A percentile compares a stretch with the other conserved stretches of the same genome.
phyloP scores from a whole-genome alignment of 2,888 invertebrate genomes.

The Mechanitis mazaeus region DNA sequence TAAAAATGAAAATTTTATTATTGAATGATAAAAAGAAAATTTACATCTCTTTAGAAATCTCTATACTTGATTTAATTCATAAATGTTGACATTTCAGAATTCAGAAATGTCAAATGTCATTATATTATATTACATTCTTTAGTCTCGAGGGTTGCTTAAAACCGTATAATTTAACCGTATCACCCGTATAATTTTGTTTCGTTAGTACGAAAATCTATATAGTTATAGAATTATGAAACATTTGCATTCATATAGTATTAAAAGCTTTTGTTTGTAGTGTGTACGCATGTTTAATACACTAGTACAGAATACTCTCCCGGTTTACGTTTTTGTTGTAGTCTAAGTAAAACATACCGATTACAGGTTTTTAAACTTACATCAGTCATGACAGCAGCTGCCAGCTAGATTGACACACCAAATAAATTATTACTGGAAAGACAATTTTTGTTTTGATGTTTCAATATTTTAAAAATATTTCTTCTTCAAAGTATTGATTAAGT shows the following conservation, averaged over 20 bases:
- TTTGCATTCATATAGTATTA: too few species aligned
- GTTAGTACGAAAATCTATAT: too few species aligned
- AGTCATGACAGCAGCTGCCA: not conserved
- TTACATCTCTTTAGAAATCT: not conserved
- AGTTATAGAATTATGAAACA: too few species aligned
- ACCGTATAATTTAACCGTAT: too few species aligned
- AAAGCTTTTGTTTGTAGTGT: too few species aligned
- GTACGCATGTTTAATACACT: too few species aligned
- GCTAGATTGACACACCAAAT: constrained; percentile 19
- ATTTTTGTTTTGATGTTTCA: constrained; percentile 6
- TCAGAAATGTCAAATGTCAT: not conserved
- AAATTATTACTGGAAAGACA: constrained; percentile 17
- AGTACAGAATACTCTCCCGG: too few species aligned
- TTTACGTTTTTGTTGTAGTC: too few species aligned
- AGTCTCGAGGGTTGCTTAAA: not conserved
- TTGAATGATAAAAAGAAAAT: not conserved
- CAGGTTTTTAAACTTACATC: too few species aligned
- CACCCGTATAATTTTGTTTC: too few species aligned
- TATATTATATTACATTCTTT: not conserved
- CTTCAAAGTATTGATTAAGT: constrained; percentile 7
- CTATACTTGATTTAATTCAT: not conserved
- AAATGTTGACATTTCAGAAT: not conserved
- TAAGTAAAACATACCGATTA: too few species aligned
- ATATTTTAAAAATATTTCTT: constrained; percentile 3
- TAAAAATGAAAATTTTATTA: not conserved